These are phyloP conservation scores for Chelonoidis abingdonii DNA, from an alignment of 2,113 vertebrate genomes.

Conservation along the genomic window DNA sequence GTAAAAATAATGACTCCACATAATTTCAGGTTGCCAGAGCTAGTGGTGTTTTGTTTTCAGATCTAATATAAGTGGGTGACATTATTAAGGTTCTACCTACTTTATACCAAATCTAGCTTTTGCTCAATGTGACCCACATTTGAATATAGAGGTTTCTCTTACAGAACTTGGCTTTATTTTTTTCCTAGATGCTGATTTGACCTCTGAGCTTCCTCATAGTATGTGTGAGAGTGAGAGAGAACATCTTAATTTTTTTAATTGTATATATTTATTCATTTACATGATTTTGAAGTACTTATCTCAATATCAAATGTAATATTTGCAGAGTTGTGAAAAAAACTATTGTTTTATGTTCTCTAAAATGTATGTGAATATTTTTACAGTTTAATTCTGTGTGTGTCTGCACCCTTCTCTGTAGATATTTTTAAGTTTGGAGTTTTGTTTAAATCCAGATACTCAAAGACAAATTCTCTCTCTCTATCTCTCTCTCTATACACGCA, in stretches of 20 bases:
- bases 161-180: not conserved
- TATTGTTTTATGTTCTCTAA: not conserved
- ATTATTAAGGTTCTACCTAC: not conserved
- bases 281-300: not conserved
- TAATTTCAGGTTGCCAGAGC: not conserved
- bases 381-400: not conserved
- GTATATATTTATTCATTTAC: not conserved
- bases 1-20: not conserved
- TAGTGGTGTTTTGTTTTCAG: not conserved
- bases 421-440: not conserved
- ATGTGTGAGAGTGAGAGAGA: not conserved
- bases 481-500: too few relatives aligned
- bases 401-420: not conserved
- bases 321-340: not conserved
- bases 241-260: not conserved
- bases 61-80: not conserved
- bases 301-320: not conserved
- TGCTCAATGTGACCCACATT: not conserved
- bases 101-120: not conserved
- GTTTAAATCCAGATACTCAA: not conserved
- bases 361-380: not conserved
- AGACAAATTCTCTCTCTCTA: not conserved
- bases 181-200: not conserved
- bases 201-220: fast-evolving
- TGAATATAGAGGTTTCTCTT: not conserved